These are phyloP conservation scores for Podiceps cristatus DNA, from an alignment of 2,113 vertebrate species.

Conservation along the genomic window DNA sequence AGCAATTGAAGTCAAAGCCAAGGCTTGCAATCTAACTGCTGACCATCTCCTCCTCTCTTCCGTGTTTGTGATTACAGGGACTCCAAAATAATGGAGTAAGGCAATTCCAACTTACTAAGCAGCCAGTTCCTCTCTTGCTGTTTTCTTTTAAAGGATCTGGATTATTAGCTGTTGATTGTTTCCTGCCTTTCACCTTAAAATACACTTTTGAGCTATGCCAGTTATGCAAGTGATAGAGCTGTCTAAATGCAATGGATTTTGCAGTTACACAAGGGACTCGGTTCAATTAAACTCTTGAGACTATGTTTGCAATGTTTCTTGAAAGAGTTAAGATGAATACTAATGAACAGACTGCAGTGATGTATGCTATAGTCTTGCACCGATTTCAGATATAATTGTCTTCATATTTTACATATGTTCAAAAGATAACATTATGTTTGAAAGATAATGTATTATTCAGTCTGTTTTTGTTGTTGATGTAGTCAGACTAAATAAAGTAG, in stretches of 20 bases:
- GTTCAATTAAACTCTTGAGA: neutral
- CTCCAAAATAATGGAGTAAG: neutral
- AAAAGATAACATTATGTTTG: neutral
- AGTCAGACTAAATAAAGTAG: neutral
- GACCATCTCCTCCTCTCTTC: neutral
- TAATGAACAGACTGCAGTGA: neutral
- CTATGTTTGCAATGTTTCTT: neutral
- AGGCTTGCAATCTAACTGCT: neutral
- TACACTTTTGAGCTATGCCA: neutral
- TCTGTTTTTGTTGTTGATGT: neutral
- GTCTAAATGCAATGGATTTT: neutral
- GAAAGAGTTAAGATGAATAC: neutral
- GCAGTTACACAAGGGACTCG: neutral
- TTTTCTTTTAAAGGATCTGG: neutral
- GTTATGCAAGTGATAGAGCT: neutral
- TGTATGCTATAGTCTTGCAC: neutral
- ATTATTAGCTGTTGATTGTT: neutral
- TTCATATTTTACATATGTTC: neutral
- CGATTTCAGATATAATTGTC: neutral
- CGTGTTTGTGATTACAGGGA: neutral
- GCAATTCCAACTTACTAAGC: neutral
- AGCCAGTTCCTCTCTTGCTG: neutral
- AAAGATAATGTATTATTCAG: neutral
- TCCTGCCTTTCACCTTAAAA: fast-evolving
- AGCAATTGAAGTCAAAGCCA: neutral